These are phyloP conservation scores for Graphium colonna DNA, from an alignment of 2,888 invertebrate genomes.

Conservation along the genomic window DNA sequence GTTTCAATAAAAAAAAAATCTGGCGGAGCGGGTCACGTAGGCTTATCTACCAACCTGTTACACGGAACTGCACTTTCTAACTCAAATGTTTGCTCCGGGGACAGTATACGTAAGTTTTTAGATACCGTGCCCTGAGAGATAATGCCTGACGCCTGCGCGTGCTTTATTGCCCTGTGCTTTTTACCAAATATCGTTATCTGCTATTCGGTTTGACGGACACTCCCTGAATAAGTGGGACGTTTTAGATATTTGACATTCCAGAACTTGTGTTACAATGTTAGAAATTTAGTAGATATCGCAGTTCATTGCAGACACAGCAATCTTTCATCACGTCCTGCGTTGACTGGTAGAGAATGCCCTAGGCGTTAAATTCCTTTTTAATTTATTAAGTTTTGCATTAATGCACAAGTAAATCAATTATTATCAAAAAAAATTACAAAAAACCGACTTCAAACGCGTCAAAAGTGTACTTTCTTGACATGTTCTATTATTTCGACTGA, in stretches of 20 bases:
- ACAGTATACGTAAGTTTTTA: conserved; percentile 53
- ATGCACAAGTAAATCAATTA: too few species aligned
- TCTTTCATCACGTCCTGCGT: too few species aligned
- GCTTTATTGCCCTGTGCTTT: conserved; percentile 50
- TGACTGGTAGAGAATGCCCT: too few species aligned
- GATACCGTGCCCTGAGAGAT: conserved; percentile 71
- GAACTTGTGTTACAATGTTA: background rate
- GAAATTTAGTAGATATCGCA: too few species aligned
- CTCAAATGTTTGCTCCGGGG: conserved; percentile 72
- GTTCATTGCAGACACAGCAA: too few species aligned
- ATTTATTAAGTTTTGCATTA: too few species aligned
- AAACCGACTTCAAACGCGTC: too few species aligned
- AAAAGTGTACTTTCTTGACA: too few species aligned
- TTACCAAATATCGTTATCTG: conserved; percentile 64
- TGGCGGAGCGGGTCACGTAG: conserved; percentile 56
- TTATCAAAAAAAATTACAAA: too few species aligned
- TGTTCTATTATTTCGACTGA: too few species aligned
- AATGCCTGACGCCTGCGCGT: conserved; percentile 41
- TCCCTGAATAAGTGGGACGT: conserved; percentile 25
- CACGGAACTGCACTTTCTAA: conserved; percentile 79
- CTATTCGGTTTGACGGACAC: conserved; percentile 50
- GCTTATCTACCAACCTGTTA: conserved; percentile 66
- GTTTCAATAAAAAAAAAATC: too few species aligned
- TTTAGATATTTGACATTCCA: background rate
- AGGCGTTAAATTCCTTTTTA: too few species aligned